Base-by-base conservation (phyloP, 2,888 invertebrate genomes). In the Gnatocerus cornutus region DNA sequence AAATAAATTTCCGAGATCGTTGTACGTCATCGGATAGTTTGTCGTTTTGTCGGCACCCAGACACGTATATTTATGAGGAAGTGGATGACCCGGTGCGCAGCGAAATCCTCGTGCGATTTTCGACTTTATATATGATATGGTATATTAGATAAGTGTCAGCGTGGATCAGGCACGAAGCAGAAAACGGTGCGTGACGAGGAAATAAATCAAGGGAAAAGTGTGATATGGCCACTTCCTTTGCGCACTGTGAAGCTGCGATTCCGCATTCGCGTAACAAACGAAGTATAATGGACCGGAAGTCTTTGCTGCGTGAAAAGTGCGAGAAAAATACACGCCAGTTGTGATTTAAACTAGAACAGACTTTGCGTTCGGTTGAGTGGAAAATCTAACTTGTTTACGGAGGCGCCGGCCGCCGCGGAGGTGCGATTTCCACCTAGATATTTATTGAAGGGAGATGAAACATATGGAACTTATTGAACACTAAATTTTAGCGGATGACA, bases 121-220 rank as follows among this genome's bases (percentile, higher is more conserved):
- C 73, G 75, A 78, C 78, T 78, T 79, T 79, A 79, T 78, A 78
- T 77, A 76, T 78, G 78, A 78, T 78, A 79, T 79, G 79, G 78
- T 78, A 79, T 78, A 79, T 79, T 79, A 79, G 79, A 79, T 79
- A 78, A 79, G 79, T 79, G 79, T 79, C 79, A 79, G 76, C 76
- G 74, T 69, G 77, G 78, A 78, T 79, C 79, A 79, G 71, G 74
- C 73, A 77, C 75, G 78, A 70, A 77, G 73, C 75, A 71, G 73
- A 76, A 77, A 75, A 75, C 77, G 73, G 73, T 71, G 78, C 79
- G 79, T 79, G 79, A 79, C 74, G 69, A 66, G 77, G 71, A 76
- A 76, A 74, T 76, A 75, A 76, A 78, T 73, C 73, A 77, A 75
- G 41, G 13, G 52, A 69, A 53, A 68, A 58, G 52, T 69, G 58